A percentile compares a stretch with the other conserved stretches of the same genome.
phyloP scores from a whole-genome alignment of 2,113 vertebrate genomes.

The Heterotilapia buettikoferi region DNA sequence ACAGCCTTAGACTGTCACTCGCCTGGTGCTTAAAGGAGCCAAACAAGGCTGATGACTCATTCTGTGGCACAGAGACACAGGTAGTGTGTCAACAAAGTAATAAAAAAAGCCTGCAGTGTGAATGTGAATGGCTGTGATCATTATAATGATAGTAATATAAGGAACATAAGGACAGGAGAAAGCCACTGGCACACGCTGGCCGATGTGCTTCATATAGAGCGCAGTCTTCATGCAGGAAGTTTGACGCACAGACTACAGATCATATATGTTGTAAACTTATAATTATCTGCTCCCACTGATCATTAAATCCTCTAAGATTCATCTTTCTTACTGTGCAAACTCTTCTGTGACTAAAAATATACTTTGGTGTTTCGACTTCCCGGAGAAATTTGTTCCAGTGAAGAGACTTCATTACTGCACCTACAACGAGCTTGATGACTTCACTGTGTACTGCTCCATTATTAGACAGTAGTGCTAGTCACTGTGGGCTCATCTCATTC shows the following conservation, averaged over 20 bases:
- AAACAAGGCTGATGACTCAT: conserved; percentile 13
- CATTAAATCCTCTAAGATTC: neutral
- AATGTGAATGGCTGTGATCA: neutral
- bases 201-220: neutral
- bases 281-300: neutral
- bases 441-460: conserved; percentile 7
- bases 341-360: neutral
- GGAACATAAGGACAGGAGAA: neutral
- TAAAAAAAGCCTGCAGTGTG: neutral
- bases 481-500: neutral
- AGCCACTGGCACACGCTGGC: neutral
- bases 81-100: neutral
- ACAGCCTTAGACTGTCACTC: conserved; percentile 7
- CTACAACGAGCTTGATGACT: neutral
- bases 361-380: neutral
- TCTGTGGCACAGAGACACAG: neutral
- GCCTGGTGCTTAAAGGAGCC: conserved; percentile 6
- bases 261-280: neutral
- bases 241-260: neutral
- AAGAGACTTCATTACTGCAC: neutral
- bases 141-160: neutral
- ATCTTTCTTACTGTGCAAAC: neutral
- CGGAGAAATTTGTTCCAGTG: neutral
- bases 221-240: neutral
- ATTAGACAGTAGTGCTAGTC: conserved; percentile 16